Percentiles rank a stretch among this genome's conserved stretches.
Conservation (phyloP, 2,888 invertebrate genomes). For the Pollenia angustigena region DNA sequence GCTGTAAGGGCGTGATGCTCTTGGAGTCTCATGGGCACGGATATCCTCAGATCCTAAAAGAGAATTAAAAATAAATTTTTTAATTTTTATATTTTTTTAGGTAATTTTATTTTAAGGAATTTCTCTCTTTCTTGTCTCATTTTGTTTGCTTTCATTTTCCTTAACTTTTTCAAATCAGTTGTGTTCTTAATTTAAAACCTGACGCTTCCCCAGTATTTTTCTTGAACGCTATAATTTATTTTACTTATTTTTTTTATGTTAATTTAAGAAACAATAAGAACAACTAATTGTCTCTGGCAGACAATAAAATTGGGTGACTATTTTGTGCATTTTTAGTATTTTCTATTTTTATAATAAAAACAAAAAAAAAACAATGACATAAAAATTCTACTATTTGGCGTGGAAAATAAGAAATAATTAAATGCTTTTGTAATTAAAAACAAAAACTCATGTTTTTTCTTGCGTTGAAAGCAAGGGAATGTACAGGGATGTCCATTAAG, state of each 20-base stretch:
- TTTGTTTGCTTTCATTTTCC: neutral
- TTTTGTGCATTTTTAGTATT: constrained; percentile 12
- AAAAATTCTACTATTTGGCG: neutral
- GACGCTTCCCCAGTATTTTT: constrained; percentile 40
- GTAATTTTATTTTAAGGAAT: neutral
- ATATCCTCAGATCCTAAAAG: constrained; percentile 93
- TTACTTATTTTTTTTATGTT: neutral
- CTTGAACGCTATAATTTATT: constrained; percentile 26
- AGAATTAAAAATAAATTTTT: neutral
- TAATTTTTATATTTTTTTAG: neutral
- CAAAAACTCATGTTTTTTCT: too few relatives aligned
- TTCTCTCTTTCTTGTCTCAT: neutral
- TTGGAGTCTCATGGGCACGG: constrained; percentile 93
- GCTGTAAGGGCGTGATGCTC: constrained; percentile 88
- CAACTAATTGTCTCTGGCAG: constrained; percentile 5
- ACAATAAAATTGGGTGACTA: constrained; percentile 50
- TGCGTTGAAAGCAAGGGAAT: too few relatives aligned
- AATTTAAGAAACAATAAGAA: neutral
- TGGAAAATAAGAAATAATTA: constrained; percentile 3
- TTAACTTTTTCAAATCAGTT: constrained; percentile 40
- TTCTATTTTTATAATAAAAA: constrained; percentile 30
- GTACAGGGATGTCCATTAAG: too few relatives aligned
- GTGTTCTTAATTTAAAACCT: constrained; percentile 59
- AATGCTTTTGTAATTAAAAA: neutral
- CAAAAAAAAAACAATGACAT: neutral